Evolutionary conservation across 2,113 vertebrate species (phyloP), one percentile per base, ranked within the genome.

Genomic region (Myotis lucifugus): DNA sequence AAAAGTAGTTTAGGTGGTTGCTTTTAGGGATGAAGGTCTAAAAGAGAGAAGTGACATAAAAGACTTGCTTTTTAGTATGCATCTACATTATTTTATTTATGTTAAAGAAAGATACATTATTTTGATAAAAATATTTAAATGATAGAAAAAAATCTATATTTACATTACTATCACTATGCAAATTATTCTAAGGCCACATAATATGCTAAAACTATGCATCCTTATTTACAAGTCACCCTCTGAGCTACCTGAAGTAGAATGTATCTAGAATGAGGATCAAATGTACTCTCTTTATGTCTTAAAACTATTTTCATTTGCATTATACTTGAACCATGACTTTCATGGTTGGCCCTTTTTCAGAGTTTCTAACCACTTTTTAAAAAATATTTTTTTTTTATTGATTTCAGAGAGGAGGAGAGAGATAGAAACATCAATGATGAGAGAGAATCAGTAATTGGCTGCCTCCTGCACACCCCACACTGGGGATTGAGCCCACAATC

Each of bases 51-150:
- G 61, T 70, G 42, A 21, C 29, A 46, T 21, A n/a, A 89, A 76
- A 90, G 14, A 56, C 15, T 77, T 42, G 52, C 8, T 90, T 85
- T 72, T 72, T 48, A 79, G 37, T 52, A 10, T 90, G 69, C 37
- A 3, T 79, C 27, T 78, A 78, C 5, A 52, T 52, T 78, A 34
- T 46, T 83, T 56, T 76, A n/a, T 37, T 84, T 85, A 74, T 42
- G 32, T 52, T 59, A 70, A 85, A 50, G 27, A 54, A 66, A 6
- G 67, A n/a, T 0, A 27, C 17, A 79, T 64, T 50, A 72, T 2
- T 59, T 90, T 84, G 52, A 64, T 64, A n/a, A 94, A 85, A 70
- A 61, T 85, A 84, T 72, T 78, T 78, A 25, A 61, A 27, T 79
- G 9, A 79, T 18, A 79, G 32, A 79, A 70, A 86, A 52, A 48